These are phyloP conservation scores for Aphaenogaster ashmeadi DNA, from an alignment of 1,140 invertebrate species.

Conservation along the genomic window DNA sequence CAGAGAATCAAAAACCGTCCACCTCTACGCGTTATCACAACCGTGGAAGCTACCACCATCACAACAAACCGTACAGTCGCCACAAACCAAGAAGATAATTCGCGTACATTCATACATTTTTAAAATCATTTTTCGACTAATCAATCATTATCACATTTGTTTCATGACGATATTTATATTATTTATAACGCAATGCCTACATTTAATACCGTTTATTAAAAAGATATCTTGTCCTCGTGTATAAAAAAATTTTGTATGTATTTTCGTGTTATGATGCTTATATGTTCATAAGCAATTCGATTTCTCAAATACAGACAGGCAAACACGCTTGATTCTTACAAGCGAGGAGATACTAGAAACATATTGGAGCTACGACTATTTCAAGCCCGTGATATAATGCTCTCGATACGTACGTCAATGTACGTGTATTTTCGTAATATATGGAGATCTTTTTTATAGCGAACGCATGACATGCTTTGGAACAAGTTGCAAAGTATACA, in stretches of 20 bases:
- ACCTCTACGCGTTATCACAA: constrained; percentile 82
- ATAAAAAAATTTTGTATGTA: constrained; percentile 35
- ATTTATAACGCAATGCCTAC: constrained; percentile 67
- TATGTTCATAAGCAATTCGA: neutral
- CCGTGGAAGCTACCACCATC: constrained; percentile 80
- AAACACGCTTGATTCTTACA: constrained; percentile 52
- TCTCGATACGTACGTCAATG: constrained; percentile 75
- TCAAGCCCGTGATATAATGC: constrained; percentile 57
- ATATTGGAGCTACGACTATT: constrained; percentile 53
- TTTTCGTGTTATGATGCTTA: neutral
- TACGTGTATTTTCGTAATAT: constrained; percentile 82
- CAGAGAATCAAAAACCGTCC: constrained; percentile 85
- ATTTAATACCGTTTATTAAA: constrained; percentile 51
- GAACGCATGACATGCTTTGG: constrained; percentile 69
- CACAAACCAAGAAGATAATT: constrained; percentile 86
- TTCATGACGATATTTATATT: constrained; percentile 69
- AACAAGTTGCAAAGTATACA: constrained; percentile 51
- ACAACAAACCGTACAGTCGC: constrained; percentile 84
- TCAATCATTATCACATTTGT: constrained; percentile 57
- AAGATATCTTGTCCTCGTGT: neutral
- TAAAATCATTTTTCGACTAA: constrained; percentile 45
- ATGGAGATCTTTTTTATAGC: constrained; percentile 74
- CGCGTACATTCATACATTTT: neutral
- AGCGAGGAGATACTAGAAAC: neutral
- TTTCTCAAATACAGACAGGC: neutral